A percentile compares a stretch with the other conserved stretches of the same genome.
These are phyloP conservation scores for Enteromius treurensis DNA, from an alignment of 2,797 vertebrate genomes.

Conservation along the genomic window DNA sequence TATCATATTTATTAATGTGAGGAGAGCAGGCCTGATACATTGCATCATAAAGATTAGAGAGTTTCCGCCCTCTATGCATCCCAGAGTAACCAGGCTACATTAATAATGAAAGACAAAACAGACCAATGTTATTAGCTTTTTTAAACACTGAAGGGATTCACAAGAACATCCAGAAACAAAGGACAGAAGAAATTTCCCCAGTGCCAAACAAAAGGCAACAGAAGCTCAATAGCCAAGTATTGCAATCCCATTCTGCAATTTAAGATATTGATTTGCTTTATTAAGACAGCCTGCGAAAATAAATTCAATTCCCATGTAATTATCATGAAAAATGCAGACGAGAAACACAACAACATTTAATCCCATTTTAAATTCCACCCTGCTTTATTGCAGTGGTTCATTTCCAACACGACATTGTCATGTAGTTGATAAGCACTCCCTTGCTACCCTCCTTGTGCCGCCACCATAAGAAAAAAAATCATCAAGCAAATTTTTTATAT, in stretches of 20 bases:
- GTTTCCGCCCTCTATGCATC: constrained; percentile 52
- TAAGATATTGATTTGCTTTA: constrained; percentile 52
- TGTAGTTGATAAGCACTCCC: background rate
- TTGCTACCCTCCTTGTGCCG: background rate
- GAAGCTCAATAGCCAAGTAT: constrained; percentile 53
- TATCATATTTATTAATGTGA: constrained; percentile 47
- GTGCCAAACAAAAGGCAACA: constrained; percentile 47
- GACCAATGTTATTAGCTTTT: constrained; percentile 77
- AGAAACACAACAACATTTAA: constrained; percentile 19
- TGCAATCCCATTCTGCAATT: constrained; percentile 45
- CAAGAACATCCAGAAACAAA: constrained; percentile 46
- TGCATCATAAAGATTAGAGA: constrained; percentile 53
- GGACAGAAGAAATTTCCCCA: constrained; percentile 53
- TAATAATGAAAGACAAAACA: constrained; percentile 76
- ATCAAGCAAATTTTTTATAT: constrained; percentile 16
- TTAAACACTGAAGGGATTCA: constrained; percentile 67
- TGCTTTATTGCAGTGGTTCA: constrained; percentile 16
- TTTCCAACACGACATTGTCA: constrained; percentile 16
- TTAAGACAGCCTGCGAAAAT: constrained; percentile 37
- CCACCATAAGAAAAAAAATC: background rate
- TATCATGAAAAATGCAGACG: constrained; percentile 38
- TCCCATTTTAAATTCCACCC: constrained; percentile 20
- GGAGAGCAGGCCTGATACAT: constrained; percentile 45
- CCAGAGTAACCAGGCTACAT: constrained; percentile 68
- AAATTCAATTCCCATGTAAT: constrained; percentile 34